Base-by-base conservation (phyloP, 2,113 vertebrate genomes). In the Scomber japonicus region DNA sequence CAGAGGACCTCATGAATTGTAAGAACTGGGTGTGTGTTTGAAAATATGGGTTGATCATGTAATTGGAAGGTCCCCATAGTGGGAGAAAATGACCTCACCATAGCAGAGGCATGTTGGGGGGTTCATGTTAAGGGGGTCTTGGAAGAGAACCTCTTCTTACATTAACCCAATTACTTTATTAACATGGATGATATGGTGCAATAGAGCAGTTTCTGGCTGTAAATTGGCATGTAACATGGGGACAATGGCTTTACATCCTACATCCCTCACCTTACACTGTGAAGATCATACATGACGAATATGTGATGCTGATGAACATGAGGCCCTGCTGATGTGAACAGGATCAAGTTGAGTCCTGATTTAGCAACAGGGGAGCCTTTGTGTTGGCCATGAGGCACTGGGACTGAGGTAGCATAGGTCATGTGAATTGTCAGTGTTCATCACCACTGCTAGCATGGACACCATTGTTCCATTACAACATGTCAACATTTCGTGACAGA, bases 401-500 rank as follows among this genome's bases (percentile, higher is more conserved):
- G 64, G 65, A 48, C 64, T 21, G 46, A 64, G 68, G 77, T 51
- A 73, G 82, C 85, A 78, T 50, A 77, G 89, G 89, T 92, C 93
- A 85, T 89, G 86, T 86, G 88, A 91, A 78, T 78, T 91, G 87
- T 67, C 91, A 91, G 71, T 59, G 68, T 83, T 92, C 85, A 88
- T 86, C 88, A 91, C 24, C 66, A 50, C 30, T 9, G 51, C 78
- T 15, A 48, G 49, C 6, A n/a, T 74, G 76, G 76, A 87, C 83
- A 11, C 69, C 60, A 84, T 89, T 91, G 87, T 91, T 82, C 83
- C 62, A 65, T 56, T 30, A 51, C 71, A 72, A 86, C 82, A 86
- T 86, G 70, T 82, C 82, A 77, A 76, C 68, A 59, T 87, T 76
- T 74, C 0, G 73, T 88, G 85, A 88, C 88, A 82, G 55, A 79